Conservation (phyloP, 2,797 vertebrate species). For the Alosa sapidissima region DNA sequence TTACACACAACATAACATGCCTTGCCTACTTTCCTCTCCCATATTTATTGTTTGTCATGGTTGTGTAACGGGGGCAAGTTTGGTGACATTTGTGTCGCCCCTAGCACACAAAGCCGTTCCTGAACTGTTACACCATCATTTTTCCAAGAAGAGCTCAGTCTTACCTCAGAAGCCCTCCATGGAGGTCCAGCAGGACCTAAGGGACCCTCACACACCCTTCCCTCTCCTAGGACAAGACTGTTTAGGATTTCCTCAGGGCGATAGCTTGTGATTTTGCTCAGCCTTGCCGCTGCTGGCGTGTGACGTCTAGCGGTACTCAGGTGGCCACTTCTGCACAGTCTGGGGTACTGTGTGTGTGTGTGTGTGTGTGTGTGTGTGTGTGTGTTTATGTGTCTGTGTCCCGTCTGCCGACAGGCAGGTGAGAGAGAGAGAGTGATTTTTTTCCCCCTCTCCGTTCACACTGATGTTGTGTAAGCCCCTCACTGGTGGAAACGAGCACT, state of each 20-base stretch:
- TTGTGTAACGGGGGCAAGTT: neutral
- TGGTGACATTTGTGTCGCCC: neutral
- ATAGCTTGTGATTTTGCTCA: neutral
- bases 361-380: too few species aligned
- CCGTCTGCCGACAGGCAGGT: neutral
- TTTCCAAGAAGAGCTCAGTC: neutral
- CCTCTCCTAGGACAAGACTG: neutral
- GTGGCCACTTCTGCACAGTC: neutral
- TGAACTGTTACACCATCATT: neutral
- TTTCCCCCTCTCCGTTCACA: neutral
- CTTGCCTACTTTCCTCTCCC: too few species aligned
- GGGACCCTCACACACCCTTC: neutral
- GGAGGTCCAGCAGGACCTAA: slow-evolving; percentile 14
- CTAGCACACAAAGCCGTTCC: neutral
- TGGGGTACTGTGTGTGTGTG: neutral
- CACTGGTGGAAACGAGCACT: neutral
- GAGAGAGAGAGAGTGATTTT: neutral
- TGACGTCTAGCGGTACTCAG: neutral
- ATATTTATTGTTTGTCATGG: neutral
- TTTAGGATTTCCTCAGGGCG: too few species aligned
- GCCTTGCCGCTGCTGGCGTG: neutral
- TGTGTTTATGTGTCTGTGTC: too few species aligned
- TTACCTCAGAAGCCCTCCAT: neutral
- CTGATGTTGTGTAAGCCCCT: neutral
- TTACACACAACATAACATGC: too few species aligned